A percentile compares a stretch with the other conserved stretches of the same genome.
These are phyloP conservation scores for Bilobella aurantiaca DNA, from an alignment of 1,140 invertebrate species.

Conservation along the genomic window DNA sequence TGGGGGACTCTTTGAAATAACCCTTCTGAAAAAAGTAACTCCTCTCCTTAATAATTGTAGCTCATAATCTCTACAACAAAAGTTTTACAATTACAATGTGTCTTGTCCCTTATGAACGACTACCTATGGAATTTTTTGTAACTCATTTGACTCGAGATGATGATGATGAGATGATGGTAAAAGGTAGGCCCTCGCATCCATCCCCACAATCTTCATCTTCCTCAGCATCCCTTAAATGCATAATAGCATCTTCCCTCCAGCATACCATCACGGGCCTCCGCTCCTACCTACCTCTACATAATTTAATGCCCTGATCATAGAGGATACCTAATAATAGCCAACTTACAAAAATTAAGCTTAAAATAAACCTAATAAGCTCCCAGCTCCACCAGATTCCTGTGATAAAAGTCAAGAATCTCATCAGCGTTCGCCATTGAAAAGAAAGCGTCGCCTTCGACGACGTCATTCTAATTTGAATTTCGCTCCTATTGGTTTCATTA, in stretches of 20 bases:
- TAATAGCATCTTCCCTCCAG: background rate
- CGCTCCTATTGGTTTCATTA: background rate
- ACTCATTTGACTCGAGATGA: background rate
- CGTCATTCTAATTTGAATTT: no score
- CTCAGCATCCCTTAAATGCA: background rate
- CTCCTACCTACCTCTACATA: no score
- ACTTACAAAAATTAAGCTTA: no score
- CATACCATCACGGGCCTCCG: background rate
- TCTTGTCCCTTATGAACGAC: background rate
- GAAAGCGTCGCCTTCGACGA: no score
- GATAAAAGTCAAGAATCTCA: no score
- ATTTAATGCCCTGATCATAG: background rate
- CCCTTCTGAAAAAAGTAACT: background rate
- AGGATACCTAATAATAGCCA: no score
- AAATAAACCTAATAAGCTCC: no score
- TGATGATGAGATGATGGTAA: no score
- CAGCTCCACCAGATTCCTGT: no score
- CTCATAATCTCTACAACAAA: slow-evolving; percentile 1
- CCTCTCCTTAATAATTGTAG: slow-evolving; percentile 13
- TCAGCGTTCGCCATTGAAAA: no score
- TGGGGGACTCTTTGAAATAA: background rate
- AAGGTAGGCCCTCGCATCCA: background rate
- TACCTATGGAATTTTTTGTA: background rate
- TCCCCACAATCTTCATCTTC: background rate
- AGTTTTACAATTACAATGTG: slow-evolving; percentile 21